A percentile compares a stretch with the other conserved stretches of the same genome.
phyloP scores from a whole-genome alignment of 1,140 invertebrate genomes.

The Aricia agestis region DNA sequence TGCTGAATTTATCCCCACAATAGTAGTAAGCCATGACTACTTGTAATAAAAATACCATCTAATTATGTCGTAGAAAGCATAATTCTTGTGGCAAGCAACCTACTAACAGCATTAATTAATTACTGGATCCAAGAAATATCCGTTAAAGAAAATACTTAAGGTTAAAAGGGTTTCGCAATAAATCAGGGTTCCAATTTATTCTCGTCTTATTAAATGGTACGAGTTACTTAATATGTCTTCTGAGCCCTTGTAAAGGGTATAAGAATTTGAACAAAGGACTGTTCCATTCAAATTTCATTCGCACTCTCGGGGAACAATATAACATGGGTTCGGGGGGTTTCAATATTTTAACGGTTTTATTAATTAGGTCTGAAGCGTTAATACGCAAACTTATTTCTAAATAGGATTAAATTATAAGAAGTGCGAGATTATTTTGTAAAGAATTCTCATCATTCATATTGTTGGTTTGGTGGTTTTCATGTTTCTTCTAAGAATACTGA shows the following conservation, averaged over 20 bases:
- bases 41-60: too few relatives aligned
- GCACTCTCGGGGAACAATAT: slow-evolving; percentile 5
- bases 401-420: too few relatives aligned
- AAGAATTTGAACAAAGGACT: slow-evolving; percentile 29
- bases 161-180: slow-evolving; percentile 36
- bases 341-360: background rate
- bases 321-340: slow-evolving; percentile 7
- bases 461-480: too few relatives aligned
- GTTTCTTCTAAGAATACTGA: too few relatives aligned
- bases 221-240: slow-evolving; percentile 28
- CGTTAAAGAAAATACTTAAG: slow-evolving; percentile 28
- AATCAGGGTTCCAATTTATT: slow-evolving; percentile 31
- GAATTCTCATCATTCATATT: too few relatives aligned
- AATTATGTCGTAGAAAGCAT: background rate
- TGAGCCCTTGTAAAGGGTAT: slow-evolving; percentile 32
- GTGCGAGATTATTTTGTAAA: too few relatives aligned
- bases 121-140: slow-evolving; percentile 1
- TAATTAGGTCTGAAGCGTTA: background rate
- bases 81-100: background rate
- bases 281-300: slow-evolving; percentile 31
- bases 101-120: background rate
- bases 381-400: too few relatives aligned
- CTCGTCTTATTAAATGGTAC: slow-evolving; percentile 24
- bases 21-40: too few relatives aligned
- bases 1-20: too few relatives aligned